Conservation (phyloP, 2,797 vertebrate species). For the Epinephelus malabaricus region DNA sequence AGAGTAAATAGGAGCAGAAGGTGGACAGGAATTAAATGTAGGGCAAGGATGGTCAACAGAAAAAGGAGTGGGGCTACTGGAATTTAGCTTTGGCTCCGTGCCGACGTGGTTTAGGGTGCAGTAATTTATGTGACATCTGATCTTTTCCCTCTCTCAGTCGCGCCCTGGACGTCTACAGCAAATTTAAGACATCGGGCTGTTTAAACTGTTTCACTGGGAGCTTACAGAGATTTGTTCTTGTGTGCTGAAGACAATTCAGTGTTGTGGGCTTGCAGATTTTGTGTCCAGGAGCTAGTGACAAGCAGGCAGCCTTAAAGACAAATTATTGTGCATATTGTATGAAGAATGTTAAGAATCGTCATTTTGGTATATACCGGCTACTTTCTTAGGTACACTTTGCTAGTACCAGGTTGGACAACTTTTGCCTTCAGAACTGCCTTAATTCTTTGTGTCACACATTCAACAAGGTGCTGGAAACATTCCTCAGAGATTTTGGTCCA, state of each 20-base stretch:
- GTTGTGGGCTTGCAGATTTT: background rate
- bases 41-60: slow-evolving; percentile 14
- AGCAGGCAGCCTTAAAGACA: background rate
- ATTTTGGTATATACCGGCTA: no score
- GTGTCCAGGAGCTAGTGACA: background rate
- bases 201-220: background rate
- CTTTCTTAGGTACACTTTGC: no score
- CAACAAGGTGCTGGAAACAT: no score
- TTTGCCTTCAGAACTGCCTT: no score
- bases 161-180: background rate
- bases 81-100: slow-evolving; percentile 16
- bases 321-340: no score
- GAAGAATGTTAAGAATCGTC: no score
- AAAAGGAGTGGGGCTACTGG: slow-evolving; percentile 19
- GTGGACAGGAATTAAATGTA: slow-evolving; percentile 43
- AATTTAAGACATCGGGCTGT: slow-evolving; percentile 8
- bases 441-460: no score
- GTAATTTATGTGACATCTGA: slow-evolving; percentile 42
- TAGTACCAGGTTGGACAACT: no score
- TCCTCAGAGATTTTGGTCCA: no score
- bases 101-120: slow-evolving; percentile 26
- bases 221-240: background rate
- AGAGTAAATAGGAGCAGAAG: slow-evolving; percentile 15
- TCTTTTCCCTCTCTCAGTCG: background rate
- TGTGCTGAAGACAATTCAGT: background rate